Percentiles rank a stretch among this genome's conserved stretches.
These are phyloP conservation scores for Scolopax mira DNA, from an alignment of 2,113 vertebrate species.

Conservation along the genomic window DNA sequence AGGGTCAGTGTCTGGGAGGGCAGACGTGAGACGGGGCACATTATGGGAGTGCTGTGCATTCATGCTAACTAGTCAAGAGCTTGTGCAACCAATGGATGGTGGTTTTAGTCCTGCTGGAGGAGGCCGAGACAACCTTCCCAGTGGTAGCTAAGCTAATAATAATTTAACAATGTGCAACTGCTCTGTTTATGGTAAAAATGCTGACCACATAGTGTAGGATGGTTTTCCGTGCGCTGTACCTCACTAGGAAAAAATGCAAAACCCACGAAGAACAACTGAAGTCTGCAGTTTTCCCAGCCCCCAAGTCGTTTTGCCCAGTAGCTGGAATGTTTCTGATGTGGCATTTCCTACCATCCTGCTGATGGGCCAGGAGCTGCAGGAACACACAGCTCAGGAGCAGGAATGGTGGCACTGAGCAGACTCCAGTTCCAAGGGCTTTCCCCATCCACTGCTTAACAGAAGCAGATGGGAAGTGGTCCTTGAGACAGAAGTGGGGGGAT, in stretches of 20 bases:
- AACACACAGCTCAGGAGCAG: rapidly evolving
- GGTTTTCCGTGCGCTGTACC: constrained; percentile 58
- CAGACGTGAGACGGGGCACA: not conserved
- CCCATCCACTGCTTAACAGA: not conserved
- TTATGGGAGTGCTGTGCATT: not conserved
- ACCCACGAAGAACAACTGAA: constrained; percentile 45
- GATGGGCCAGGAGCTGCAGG: not conserved
- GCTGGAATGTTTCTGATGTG: constrained; percentile 22
- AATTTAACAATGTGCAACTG: not conserved
- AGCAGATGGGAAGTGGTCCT: not conserved
- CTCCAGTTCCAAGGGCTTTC: not conserved
- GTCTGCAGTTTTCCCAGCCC: constrained; percentile 9
- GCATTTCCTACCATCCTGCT: not conserved
- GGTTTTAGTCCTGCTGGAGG: not conserved
- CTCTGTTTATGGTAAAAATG: constrained; percentile 55
- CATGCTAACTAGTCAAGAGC: not conserved
- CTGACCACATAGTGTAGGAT: constrained; percentile 36
- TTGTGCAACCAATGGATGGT: not conserved
- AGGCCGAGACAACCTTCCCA: not conserved
- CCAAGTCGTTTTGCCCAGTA: not conserved
- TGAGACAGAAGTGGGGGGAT: not conserved
- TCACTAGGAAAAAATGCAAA: constrained; percentile 79
- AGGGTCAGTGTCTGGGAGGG: not conserved
- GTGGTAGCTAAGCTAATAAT: not conserved
- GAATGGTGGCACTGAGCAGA: not conserved